Base-by-base conservation (phyloP, 2,797 vertebrate genomes). In the Gobionotothen gibberifrons region DNA sequence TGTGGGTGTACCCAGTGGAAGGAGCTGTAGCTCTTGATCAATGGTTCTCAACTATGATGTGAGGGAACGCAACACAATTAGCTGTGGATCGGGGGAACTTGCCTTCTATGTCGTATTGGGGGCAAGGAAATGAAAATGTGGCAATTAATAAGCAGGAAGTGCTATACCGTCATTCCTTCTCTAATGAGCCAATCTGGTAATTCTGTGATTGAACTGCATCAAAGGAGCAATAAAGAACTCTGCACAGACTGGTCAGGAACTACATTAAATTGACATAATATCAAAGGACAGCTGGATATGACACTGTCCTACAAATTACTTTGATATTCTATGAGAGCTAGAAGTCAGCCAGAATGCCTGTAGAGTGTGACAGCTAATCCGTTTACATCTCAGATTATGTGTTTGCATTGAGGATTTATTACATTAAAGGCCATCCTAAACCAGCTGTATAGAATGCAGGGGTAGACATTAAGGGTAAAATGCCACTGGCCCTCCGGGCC, bases 141-240 rank as follows among this genome's bases (percentile, higher is more conserved):
- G 48, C 78, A 84, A 85, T 92, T 89, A 91, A 91, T 90, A 89
- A 86, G 78, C 69, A 80, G 63, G 82, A 79, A 79, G 58, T 55
- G 52, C 71, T 64, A 64, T 68, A 49, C 59, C 64, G 75, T 83
- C 72, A 76, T 76, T 70, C 53, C 52, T 43, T 62, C 60, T 49
- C 64, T 79, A 86, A 85, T 85, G 82, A 64, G 57, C 69, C 61
- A 49, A 74, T 84, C 66, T 80, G 74, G 48, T 74, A 59, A 78
- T 71, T 74, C 63, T 76, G 56, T 79, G 73, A 86, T 56, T 72
- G 79, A 78, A 81, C 56, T 59, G 44, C 64, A 49, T 76, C 52
- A 57, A 40, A 7, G 3, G 58, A 69, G 74, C 60, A 62, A 78
- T 55, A 77, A 75, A 55, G 72, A 80, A 78, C 54, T 75, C 36